Conservation (phyloP, 1,140 invertebrate genomes). For the Cydia fagiglandana region DNA sequence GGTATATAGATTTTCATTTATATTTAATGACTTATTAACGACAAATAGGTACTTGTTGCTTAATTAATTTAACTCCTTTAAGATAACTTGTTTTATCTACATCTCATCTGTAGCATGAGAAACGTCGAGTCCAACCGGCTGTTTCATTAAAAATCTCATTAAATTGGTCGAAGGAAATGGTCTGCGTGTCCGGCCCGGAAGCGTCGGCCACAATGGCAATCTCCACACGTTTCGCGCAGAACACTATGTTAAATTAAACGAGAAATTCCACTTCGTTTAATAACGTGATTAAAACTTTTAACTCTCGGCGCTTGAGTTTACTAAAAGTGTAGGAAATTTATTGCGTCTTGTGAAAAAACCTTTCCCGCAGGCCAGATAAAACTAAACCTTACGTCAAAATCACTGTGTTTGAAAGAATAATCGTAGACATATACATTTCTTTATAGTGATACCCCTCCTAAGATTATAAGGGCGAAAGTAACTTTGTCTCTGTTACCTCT, state of each 20-base stretch:
- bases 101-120: background rate
- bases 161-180: constrained; percentile 26
- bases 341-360: background rate
- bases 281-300: constrained; percentile 19
- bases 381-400: background rate
- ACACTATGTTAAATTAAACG: constrained; percentile 14
- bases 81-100: background rate
- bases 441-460: too few species aligned
- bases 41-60: background rate
- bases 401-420: too few species aligned
- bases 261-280: constrained; percentile 14
- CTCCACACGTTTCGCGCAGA: constrained; percentile 7
- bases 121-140: background rate
- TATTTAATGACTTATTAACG: too few species aligned
- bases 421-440: too few species aligned
- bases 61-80: background rate
- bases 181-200: constrained; percentile 19
- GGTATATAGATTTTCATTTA: too few species aligned
- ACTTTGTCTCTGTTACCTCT: too few species aligned
- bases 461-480: too few species aligned
- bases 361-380: background rate
- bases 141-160: constrained; percentile 30
- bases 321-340: background rate
- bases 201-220: constrained; percentile 20
- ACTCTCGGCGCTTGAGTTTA: background rate